A percentile compares a stretch with the other conserved stretches of the same genome.
phyloP scores from a whole-genome alignment of 2,797 vertebrate species.

The Tiaroga cobitis region DNA sequence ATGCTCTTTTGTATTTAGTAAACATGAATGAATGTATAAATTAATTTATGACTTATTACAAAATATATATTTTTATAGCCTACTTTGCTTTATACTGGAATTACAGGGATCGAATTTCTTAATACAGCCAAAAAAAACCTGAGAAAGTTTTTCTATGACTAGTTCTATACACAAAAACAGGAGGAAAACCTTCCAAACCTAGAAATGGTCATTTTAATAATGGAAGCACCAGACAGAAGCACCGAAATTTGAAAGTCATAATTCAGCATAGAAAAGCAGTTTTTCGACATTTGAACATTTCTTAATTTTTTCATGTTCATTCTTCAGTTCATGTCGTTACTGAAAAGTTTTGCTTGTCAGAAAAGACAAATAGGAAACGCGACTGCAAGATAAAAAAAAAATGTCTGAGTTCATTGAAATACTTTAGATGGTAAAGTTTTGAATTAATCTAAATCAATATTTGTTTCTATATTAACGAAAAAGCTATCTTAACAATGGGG shows the following conservation, averaged over 20 bases:
- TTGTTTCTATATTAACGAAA: background rate
- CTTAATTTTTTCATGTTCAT: background rate
- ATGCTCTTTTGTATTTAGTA: background rate
- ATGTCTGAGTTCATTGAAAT: background rate
- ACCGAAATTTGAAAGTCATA: background rate
- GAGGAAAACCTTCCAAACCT: background rate
- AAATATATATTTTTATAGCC: background rate
- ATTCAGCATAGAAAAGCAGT: background rate
- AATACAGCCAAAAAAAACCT: background rate
- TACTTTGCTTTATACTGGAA: background rate
- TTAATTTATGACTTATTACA: background rate
- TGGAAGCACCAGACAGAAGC: background rate
- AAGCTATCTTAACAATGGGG: background rate
- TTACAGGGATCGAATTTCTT: slow-evolving; percentile 7
- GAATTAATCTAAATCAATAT: background rate
- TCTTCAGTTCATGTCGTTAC: background rate
- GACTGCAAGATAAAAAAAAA: background rate
- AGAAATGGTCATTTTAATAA: background rate
- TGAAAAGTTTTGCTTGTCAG: background rate
- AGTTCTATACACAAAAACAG: too few relatives aligned
- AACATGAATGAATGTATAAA: background rate
- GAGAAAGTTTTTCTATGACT: background rate
- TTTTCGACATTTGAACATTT: background rate
- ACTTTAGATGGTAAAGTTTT: background rate
- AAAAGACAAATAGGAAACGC: background rate